These are phyloP conservation scores for Acrobasis consociella DNA, from an alignment of 2,888 invertebrate species.

Conservation along the genomic window DNA sequence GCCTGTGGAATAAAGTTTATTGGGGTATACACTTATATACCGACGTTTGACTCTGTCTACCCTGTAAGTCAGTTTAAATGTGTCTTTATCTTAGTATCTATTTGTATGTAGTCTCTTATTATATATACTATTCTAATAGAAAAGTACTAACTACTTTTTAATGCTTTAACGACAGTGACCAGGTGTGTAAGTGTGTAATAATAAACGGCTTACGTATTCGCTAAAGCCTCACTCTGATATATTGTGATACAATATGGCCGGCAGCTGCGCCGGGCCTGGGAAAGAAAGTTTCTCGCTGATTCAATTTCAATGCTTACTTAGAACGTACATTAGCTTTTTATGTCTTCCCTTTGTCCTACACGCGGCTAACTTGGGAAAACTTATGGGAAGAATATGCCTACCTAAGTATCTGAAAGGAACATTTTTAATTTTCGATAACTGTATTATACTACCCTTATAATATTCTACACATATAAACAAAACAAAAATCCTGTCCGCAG, in stretches of 20 bases:
- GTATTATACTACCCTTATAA: too few relatives aligned
- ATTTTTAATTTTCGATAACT: too few relatives aligned
- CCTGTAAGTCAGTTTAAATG: too few relatives aligned
- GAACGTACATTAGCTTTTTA: conserved; percentile 1
- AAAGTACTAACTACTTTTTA: too few relatives aligned
- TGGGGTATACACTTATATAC: not conserved
- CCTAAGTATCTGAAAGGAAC: too few relatives aligned
- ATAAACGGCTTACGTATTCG: too few relatives aligned
- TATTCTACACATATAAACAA: too few relatives aligned
- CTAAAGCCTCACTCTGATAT: conserved; percentile 14
- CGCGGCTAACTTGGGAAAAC: not conserved
- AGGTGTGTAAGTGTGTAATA: not conserved
- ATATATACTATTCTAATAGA: too few relatives aligned
- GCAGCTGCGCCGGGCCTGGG: conserved; percentile 2
- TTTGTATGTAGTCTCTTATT: too few relatives aligned
- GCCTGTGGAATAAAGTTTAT: conserved; percentile 9
- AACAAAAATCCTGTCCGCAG: too few relatives aligned
- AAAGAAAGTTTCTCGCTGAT: conserved; percentile 13
- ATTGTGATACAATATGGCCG: conserved; percentile 12
- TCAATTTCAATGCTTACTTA: conserved; percentile 15
- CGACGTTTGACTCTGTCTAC: too few relatives aligned
- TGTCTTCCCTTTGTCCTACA: not conserved
- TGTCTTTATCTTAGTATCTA: too few relatives aligned
- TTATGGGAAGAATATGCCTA: not conserved
- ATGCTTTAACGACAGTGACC: not conserved